Evolutionary conservation across 2,113 vertebrate genomes (phyloP).

Genomic region (Megaleporinus macrocephalus): DNA sequence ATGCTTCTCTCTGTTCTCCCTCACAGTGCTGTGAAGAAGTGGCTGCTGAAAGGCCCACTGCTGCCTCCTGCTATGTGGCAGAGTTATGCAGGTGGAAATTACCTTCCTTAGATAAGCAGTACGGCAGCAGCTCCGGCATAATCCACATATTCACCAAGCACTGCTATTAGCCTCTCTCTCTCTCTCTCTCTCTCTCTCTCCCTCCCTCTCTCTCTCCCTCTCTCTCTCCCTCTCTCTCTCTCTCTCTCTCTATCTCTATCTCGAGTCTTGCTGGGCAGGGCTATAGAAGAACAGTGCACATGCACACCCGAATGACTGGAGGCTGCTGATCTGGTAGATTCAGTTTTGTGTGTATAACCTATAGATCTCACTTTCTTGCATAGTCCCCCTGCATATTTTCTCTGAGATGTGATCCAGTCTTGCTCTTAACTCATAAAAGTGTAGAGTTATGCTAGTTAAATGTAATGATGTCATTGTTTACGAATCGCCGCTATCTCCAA

Average conservation of each 20-base stretch:
- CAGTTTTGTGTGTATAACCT: not conserved
- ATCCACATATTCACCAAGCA: slow-evolving; percentile 15
- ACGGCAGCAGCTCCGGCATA: slow-evolving; percentile 3
- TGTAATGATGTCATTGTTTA: too few species aligned
- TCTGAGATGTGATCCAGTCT: not conserved
- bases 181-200: not conserved
- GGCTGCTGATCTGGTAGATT: not conserved
- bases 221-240: not conserved
- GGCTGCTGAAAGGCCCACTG: slow-evolving; percentile 34
- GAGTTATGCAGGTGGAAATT: slow-evolving; percentile 23
- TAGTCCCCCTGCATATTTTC: not conserved
- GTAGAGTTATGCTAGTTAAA: too few species aligned
- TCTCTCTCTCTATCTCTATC: slow-evolving; percentile 9
- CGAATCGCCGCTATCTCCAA: too few species aligned
- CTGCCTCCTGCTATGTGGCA: slow-evolving; percentile 10
- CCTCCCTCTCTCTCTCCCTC: not conserved
- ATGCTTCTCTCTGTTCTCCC: slow-evolving; percentile 5
- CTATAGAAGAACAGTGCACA: not conserved
- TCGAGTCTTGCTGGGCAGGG: too few species aligned
- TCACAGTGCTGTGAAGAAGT: slow-evolving; percentile 16
- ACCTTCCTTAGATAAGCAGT: slow-evolving; percentile 24
- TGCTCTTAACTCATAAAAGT: not conserved
- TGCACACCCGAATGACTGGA: not conserved
- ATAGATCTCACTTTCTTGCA: not conserved
- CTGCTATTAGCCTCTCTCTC: not conserved